These are phyloP conservation scores for Silurus asotus DNA, from an alignment of 2,113 vertebrate species.

Conservation along the genomic window DNA sequence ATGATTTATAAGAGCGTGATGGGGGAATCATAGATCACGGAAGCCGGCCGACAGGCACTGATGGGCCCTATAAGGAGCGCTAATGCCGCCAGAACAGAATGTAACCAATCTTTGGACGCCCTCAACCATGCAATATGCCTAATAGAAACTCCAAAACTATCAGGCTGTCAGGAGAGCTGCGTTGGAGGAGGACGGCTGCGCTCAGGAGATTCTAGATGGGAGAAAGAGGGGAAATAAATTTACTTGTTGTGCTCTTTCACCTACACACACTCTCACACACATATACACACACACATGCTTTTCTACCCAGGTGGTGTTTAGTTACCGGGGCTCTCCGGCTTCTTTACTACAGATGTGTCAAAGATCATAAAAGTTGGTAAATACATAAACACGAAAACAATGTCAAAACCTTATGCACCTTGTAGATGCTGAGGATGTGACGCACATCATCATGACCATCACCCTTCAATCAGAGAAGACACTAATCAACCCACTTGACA, in stretches of 20 bases:
- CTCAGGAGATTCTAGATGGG: constrained; percentile 28
- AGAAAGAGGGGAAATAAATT: constrained; percentile 62
- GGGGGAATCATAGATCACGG: constrained; percentile 80
- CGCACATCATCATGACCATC: constrained; percentile 79
- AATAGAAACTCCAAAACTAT: constrained; percentile 82
- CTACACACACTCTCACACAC: background rate
- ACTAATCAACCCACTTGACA: constrained; percentile 88
- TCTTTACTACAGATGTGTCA: background rate
- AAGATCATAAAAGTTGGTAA: constrained; percentile 64
- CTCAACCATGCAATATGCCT: constrained; percentile 81
- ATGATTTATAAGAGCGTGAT: constrained; percentile 81
- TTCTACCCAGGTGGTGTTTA: background rate
- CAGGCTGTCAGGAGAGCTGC: constrained; percentile 67
- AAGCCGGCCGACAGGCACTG: constrained; percentile 76
- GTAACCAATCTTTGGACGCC: constrained; percentile 82
- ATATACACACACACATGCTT: background rate
- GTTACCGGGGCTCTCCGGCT: constrained; percentile 18
- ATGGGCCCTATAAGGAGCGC: constrained; percentile 75
- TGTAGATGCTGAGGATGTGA: constrained; percentile 69
- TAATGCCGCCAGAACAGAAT: constrained; percentile 82
- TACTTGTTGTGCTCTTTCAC: constrained; percentile 69
- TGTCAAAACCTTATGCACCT: constrained; percentile 37
- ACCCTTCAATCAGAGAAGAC: constrained; percentile 85
- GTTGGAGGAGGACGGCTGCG: constrained; percentile 36
- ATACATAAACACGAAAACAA: constrained; percentile 45